phyloP scores from a whole-genome alignment of 2,797 vertebrate genomes.

The Artibeus jamaicensis region DNA sequence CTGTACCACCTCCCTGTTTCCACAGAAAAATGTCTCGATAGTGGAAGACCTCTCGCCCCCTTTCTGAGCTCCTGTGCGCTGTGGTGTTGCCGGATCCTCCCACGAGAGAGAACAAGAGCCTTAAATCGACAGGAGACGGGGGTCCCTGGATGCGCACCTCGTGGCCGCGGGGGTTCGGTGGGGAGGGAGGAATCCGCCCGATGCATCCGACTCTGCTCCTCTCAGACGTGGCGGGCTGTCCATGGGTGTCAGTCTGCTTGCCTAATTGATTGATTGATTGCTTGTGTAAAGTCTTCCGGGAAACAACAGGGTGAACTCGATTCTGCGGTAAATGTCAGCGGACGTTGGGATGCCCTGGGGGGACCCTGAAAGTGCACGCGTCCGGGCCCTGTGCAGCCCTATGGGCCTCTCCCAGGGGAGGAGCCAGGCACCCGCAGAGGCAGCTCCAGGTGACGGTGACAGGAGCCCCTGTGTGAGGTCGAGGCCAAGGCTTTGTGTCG shows the following conservation, averaged over 20 bases:
- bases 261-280: background rate
- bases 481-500: accelerated
- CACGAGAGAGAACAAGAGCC: background rate
- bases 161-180: accelerated
- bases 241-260: background rate
- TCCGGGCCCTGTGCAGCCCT: background rate
- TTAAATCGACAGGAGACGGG: no score
- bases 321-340: background rate
- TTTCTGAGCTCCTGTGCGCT: background rate
- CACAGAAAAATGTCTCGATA: background rate
- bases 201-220: accelerated
- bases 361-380: background rate
- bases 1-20: background rate
- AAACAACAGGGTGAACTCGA: background rate
- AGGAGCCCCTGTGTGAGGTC: background rate
- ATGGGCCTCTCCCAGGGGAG: background rate
- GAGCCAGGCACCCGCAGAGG: accelerated
- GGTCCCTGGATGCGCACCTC: background rate
- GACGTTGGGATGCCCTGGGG: background rate
- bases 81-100: background rate
- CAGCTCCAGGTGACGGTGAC: background rate
- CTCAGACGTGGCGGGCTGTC: accelerated
- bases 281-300: background rate
- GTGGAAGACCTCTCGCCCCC: background rate
- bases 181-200: accelerated